Percentiles rank a stretch among this genome's conserved stretches.
phyloP scores from a whole-genome alignment of 2,888 invertebrate genomes.

The Lasioglossum villosulum region DNA sequence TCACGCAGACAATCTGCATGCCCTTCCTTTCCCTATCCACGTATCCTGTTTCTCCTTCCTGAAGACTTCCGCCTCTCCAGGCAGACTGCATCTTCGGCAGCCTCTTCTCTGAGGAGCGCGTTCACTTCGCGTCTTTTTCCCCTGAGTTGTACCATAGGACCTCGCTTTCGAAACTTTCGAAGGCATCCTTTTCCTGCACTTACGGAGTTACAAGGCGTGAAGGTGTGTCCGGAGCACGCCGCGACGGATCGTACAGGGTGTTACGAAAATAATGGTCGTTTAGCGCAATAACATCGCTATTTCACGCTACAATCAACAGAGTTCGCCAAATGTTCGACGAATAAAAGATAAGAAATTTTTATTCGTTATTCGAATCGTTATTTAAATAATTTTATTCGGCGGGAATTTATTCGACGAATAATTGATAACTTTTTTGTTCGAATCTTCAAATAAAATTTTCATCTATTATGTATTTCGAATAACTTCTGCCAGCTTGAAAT shows the following conservation, averaged over 20 bases:
- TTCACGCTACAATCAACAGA: too few relatives aligned
- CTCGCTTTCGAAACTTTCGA: slow-evolving; percentile 47
- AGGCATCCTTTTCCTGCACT: slow-evolving; percentile 29
- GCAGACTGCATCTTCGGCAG: slow-evolving; percentile 32
- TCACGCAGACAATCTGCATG: slow-evolving; percentile 67
- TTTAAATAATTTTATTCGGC: too few relatives aligned
- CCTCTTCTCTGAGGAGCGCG: slow-evolving; percentile 37
- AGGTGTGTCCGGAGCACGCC: not conserved
- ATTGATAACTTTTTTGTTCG: too few relatives aligned
- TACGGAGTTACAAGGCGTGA: not conserved
- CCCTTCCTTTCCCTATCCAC: slow-evolving; percentile 9
- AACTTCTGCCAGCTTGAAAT: too few relatives aligned
- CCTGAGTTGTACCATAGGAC: slow-evolving; percentile 29
- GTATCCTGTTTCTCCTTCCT: slow-evolving; percentile 16
- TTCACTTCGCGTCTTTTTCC: slow-evolving; percentile 29
- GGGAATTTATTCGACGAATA: too few relatives aligned
- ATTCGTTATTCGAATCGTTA: too few relatives aligned
- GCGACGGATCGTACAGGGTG: not conserved
- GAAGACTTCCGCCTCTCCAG: slow-evolving; percentile 14
- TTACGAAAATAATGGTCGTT: not conserved
- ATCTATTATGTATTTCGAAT: too few relatives aligned
- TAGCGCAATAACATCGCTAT: not conserved
- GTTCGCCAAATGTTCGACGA: too few relatives aligned
- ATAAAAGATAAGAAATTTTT: too few relatives aligned
- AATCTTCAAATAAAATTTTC: too few relatives aligned